Evolutionary conservation across 2,113 vertebrate genomes (phyloP), one percentile per base, ranked within the genome.

Genomic region (Gambusia holbrooki): DNA sequence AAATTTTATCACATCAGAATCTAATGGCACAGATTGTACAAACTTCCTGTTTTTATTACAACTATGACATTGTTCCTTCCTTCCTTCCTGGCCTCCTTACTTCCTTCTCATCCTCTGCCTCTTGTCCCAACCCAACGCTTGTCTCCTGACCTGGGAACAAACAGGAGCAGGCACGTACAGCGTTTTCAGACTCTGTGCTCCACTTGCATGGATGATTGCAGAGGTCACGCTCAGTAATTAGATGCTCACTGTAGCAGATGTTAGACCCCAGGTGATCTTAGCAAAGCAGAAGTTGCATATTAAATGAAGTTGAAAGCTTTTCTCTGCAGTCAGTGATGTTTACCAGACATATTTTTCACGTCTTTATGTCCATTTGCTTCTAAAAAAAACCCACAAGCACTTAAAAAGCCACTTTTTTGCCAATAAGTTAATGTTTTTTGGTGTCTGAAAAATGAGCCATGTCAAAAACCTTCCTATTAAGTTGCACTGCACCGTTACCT

Each of bases 11-110:
- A 84, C 28, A 67, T 77, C 42, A 74, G 42, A 75, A 62, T 85
- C 60, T 85, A 83, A 92, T 87, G 72, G 62, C 83, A 82, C 71
- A 87, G 64, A 61, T 71, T 65, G 60, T 87, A 75, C 79, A 85
- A 92, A 87, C 84, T 93, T 93, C 85, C 85, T 91, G 79, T 79
- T 66, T 69, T 70, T 81, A 62, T 73, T 84, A 85, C 86, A 88
- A 88, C 77, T 81, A 70, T 79, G 77, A 54, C 80, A 84, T 80
- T 84, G 79, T 66, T 42, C 82, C 80, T 91, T 91, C 88, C 86
- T 87, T 74, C 80, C 87, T 84, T 89, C 84, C 82, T 91, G 90
- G 87, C 86, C 85, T 74, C 79, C 87, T 82, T 88, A 83, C 84
- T 88, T 88, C 82, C 79, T 85, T 83, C 83, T 65, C 64, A 58